Evolutionary conservation across 2,797 vertebrate genomes (phyloP), one percentile per base, ranked within the genome.

Genomic region (Pteropus rufus): DNA sequence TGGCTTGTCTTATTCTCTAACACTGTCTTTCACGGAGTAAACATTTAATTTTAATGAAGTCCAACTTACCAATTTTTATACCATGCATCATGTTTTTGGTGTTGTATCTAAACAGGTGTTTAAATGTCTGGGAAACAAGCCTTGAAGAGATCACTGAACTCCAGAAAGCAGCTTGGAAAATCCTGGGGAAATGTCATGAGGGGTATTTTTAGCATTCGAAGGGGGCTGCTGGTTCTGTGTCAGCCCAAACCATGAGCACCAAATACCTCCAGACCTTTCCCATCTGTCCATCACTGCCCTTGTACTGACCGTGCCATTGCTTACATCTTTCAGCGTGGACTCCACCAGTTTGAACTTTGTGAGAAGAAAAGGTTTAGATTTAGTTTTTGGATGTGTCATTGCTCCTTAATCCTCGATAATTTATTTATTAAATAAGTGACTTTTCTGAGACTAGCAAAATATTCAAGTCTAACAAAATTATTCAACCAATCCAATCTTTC

Each of bases 1-100:
- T 86, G n/a, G 4, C 36, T 65, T 73, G n/a, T 93, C 39, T 52
- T 73, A 79, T 88, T 65, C 44, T 44, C 84, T 87, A 67, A 91
- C 26, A 36, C 26, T 54, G 60, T 62, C 76, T 77, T 73, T 86
- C 49, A 36, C 19, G 62, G 31, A n/a, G n/a, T 3, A 93, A 31
- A 75, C 9, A 7, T 75, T 75, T 67, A 41, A 64, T 84, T 70
- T 79, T 46, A 49, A 69, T 75, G 58, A 86, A 91, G 31, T 76
- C 6, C 34, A 46, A 49, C 41, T 86, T 60, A 34, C 15, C n/a
- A 60, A 9, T 46, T 81, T 87, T 79, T 89, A 36, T 54, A 62
- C 54, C 54, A 64, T 72, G 19, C 21, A 84, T 79, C 58, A 18
- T 84, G 31, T 5, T 60, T 46, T 77, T 41, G 36, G 54, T 64